A percentile compares a stretch with the other conserved stretches of the same genome.
Evolutionary conservation across 1,140 invertebrate genomes (phyloP).

Genomic region (Pomphorhynchus laevis): DNA sequence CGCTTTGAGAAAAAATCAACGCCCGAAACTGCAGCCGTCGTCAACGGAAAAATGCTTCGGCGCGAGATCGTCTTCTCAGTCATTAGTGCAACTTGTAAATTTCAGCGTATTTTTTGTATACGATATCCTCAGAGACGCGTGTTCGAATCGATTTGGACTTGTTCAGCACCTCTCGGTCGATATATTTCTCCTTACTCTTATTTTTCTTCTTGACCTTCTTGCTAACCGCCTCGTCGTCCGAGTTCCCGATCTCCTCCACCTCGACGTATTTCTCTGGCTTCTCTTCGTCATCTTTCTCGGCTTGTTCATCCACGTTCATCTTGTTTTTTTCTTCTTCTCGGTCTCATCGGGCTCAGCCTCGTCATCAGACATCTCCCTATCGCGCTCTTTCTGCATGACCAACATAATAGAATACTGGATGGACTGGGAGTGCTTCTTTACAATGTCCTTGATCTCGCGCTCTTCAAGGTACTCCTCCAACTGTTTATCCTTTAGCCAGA

Average conservation of each 20-base stretch:
- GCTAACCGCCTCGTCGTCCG: constrained; percentile 27
- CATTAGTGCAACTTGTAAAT: constrained; percentile 82
- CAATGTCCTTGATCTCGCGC: constrained; percentile 47
- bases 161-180: constrained; percentile 82
- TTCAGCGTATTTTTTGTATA: constrained; percentile 48
- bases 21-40: constrained; percentile 93
- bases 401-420: constrained; percentile 93
- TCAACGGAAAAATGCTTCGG: constrained; percentile 78
- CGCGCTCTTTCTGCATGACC: constrained; percentile 42
- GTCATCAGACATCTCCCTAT: constrained; percentile 36
- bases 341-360: constrained; percentile 22
- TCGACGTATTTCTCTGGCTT: constrained; percentile 13
- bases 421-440: constrained; percentile 94
- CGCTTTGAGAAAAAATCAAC: constrained; percentile 48
- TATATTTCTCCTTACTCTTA: constrained; percentile 36
- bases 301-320: constrained; percentile 23
- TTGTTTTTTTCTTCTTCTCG: constrained; percentile 23
- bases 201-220: constrained; percentile 28
- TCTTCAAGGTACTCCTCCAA: constrained; percentile 68
- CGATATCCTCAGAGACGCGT: constrained; percentile 33
- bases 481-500: constrained; percentile 81
- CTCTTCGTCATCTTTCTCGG: constrained; percentile 22
- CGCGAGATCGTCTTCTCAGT: constrained; percentile 41
- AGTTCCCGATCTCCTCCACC: no score
- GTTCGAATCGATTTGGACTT: constrained; percentile 75